Evolutionary conservation across 2,888 invertebrate genomes (phyloP).

Genomic region (Andrena fulva): DNA sequence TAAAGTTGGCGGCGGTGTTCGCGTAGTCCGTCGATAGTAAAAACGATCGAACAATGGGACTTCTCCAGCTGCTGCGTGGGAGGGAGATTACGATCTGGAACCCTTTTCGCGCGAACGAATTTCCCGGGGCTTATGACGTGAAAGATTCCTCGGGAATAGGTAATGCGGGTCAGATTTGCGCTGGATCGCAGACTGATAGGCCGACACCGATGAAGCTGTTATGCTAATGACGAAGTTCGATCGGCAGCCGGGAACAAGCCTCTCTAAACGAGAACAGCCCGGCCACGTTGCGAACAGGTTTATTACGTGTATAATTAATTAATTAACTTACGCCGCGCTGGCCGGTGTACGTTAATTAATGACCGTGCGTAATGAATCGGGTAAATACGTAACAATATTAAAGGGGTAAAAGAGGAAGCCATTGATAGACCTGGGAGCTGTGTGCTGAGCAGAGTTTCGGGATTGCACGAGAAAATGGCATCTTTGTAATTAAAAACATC

Average conservation of each 20-base stretch:
- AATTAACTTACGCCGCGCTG: conserved; percentile 51
- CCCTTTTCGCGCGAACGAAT: conserved; percentile 7
- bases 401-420: conserved; percentile 35
- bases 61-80: background rate
- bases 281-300: conserved; percentile 52
- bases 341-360: conserved; percentile 61
- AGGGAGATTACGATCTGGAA: background rate
- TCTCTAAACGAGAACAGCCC: conserved; percentile 48
- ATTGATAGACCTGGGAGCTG: background rate
- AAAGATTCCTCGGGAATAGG: background rate
- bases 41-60: conserved; percentile 3
- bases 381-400: conserved; percentile 50
- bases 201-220: conserved; percentile 50
- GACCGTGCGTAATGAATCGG: conserved; percentile 53
- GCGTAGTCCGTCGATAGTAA: background rate
- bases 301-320: conserved; percentile 66
- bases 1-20: no score
- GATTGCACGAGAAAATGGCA: background rate
- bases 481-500: conserved; percentile 43
- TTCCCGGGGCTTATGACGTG: conserved; percentile 22
- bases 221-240: conserved; percentile 59
- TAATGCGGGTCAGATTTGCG: conserved; percentile 20
- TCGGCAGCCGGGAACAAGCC: conserved; percentile 53
- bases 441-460: background rate
- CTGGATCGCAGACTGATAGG: conserved; percentile 38